Conservation (phyloP, 1,140 invertebrate genomes). For the Zeugodacus cucurbitae region DNA sequence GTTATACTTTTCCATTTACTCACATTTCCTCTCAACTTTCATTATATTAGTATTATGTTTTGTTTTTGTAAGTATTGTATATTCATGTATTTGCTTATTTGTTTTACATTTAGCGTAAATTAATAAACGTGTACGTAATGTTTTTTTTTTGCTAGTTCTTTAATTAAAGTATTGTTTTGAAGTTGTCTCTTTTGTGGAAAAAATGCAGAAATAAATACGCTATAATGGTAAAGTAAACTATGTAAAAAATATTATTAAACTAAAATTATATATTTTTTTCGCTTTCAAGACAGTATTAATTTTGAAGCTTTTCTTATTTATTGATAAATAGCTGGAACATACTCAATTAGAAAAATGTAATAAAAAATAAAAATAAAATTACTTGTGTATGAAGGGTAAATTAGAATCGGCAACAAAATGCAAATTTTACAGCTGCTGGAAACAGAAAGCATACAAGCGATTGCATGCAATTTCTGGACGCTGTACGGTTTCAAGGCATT, state of each 20-base stretch:
- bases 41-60: not conserved
- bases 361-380: not conserved
- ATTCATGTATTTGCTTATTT: not conserved
- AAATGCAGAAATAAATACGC: conserved; percentile 33
- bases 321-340: not conserved
- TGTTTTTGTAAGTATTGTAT: not conserved
- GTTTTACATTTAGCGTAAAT: not conserved
- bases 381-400: not conserved
- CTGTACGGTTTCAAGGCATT: conserved; percentile 1
- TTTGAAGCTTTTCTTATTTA: not conserved
- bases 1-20: not conserved
- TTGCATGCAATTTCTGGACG: not conserved
- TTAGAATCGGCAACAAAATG: not conserved
- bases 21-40: not conserved
- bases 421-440: not conserved
- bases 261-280: not conserved
- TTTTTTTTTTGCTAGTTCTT: conserved; percentile 4
- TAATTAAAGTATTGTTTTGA: not conserved
- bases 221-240: conserved; percentile 24
- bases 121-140: conserved; percentile 10
- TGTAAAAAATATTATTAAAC: conserved; percentile 7
- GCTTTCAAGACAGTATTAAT: not conserved
- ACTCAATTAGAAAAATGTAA: not conserved
- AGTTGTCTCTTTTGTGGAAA: not conserved
- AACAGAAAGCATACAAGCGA: not conserved